phyloP scores from a whole-genome alignment of 2,113 vertebrate genomes.

The Elgaria multicarinata region DNA sequence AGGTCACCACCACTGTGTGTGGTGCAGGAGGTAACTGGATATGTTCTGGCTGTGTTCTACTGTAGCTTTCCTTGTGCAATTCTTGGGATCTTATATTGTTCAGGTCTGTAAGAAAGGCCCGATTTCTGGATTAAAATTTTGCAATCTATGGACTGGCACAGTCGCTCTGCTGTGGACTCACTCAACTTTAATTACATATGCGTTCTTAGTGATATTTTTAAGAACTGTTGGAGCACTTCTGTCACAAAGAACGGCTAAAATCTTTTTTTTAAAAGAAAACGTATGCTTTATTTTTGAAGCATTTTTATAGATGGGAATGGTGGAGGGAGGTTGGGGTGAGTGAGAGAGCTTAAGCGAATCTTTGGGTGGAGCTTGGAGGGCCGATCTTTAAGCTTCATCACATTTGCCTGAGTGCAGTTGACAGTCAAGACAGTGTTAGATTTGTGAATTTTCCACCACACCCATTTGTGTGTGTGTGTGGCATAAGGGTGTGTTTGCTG shows the following conservation, averaged over 20 bases:
- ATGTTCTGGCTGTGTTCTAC: not conserved
- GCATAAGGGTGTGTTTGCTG: not conserved
- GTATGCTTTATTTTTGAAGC: not conserved
- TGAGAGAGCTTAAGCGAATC: not conserved
- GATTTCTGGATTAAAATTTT: not conserved
- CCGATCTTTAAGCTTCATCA: not conserved
- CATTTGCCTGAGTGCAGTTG: not conserved
- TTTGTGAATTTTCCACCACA: not conserved
- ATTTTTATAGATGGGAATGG: not conserved
- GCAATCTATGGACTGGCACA: not conserved
- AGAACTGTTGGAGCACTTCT: not conserved
- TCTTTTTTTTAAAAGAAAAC: too few relatives aligned
- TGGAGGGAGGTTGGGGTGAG: not conserved
- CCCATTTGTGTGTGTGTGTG: not conserved
- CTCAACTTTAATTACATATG: not conserved
- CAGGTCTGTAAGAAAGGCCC: not conserved
- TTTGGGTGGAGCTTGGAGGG: not conserved
- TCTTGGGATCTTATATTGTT: not conserved
- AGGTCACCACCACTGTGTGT: slow-evolving; percentile 2
- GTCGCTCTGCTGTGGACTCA: not conserved
- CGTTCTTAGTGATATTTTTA: not conserved
- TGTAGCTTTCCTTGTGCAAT: not conserved
- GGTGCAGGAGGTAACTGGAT: not conserved
- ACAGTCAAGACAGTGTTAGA: not conserved
- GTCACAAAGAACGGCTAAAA: not conserved